Evolutionary conservation across 2,888 invertebrate genomes (phyloP), one percentile per base, ranked within the genome.

Genomic region (Limenitis camilla): DNA sequence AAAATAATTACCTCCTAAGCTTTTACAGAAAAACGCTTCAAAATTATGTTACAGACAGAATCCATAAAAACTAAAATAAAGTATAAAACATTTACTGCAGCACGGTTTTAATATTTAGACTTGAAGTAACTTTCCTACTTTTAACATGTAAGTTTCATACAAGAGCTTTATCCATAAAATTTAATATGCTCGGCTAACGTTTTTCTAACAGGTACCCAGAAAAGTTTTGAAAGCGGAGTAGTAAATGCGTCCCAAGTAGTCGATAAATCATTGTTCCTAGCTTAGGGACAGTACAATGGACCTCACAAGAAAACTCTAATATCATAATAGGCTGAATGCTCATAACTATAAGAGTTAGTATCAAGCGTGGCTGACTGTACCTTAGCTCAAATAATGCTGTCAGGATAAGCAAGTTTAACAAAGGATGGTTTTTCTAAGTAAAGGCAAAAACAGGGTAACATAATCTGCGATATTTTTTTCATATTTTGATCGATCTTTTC

Each of bases 221-320:
- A 49, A 66, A 72, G 55, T 71, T 69, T 67, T 57, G 61, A 68
- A 67, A 68, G 65, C 67, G 64, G 64, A 61, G 66, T 65, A 70
- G 74, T 71, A 71, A 74, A 76, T 76, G 72, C 66, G 67, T 71
- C 73, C 72, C 69, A 60, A 63, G 68, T 65, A 71, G 67, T 72
- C 77, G 65, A 81, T 81, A 81, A 78, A 80, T 81, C 80, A 82
- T 81, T 71, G 70, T 76, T 72, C 67, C 60, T 64, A 66, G 71
- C 71, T 73, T 62, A 63, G 69, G 68, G 73, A 71, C 61, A 61
- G 65, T 58, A 49, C 49, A 35, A 10, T 11, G 1, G 39, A 40
- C 42, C 6, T 40, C 55, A 36, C 1, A 35, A 27, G 5, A 32
- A 38, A 35, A 42, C 30, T 10, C 2, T 11, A 36, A 56, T 67